Evolutionary conservation across 2,888 invertebrate species (phyloP).

Genomic region (Sphaeridia pumilis): DNA sequence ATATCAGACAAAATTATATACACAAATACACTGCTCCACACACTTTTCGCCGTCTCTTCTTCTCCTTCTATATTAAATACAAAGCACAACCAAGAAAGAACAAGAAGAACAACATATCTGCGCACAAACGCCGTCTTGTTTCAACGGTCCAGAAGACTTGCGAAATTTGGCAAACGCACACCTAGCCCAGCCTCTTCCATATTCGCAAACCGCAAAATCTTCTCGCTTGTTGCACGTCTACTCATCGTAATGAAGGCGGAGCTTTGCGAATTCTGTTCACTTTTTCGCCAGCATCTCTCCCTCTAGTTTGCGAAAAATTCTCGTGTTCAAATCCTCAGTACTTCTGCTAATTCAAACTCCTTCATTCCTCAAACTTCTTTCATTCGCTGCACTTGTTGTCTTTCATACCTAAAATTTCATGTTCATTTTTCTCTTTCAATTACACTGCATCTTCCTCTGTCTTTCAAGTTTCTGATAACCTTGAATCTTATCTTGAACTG

Average conservation of each 20-base stretch:
- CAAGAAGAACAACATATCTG: too few species aligned
- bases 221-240: background rate
- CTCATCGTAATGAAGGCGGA: constrained; percentile 11
- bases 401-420: background rate
- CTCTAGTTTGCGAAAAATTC: background rate
- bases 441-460: background rate
- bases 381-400: background rate
- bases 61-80: background rate
- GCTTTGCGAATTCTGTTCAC: background rate
- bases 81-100: background rate
- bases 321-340: background rate
- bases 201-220: constrained; percentile 16
- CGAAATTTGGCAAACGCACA: constrained; percentile 17
- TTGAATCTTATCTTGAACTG: background rate
- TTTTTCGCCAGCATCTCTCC: background rate
- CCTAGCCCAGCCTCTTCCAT: background rate
- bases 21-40: background rate
- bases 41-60: constrained; percentile 2
- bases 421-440: background rate
- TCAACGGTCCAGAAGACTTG: too few species aligned
- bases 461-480: background rate
- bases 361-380: background rate
- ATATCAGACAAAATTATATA: background rate
- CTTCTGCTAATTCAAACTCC: background rate
- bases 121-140: background rate